phyloP scores from a whole-genome alignment of 2,113 vertebrate genomes.

The Anolis sagrei region DNA sequence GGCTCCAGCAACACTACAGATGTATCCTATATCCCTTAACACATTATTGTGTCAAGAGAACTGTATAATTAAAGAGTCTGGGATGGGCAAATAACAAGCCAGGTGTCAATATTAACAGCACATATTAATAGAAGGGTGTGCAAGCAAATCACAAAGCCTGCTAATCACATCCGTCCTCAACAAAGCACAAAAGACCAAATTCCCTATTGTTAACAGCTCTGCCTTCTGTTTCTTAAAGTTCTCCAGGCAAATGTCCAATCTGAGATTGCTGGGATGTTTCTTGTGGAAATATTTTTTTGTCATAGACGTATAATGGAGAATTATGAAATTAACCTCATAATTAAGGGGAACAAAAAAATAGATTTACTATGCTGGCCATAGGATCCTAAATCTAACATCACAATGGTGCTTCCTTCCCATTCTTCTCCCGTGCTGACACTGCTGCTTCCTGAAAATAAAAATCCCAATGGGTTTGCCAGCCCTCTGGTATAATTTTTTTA shows the following conservation, averaged over 20 bases:
- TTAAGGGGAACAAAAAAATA: neutral
- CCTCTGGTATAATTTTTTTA: no score
- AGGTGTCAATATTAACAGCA: no score
- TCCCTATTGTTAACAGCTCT: neutral
- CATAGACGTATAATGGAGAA: slow-evolving; percentile 27
- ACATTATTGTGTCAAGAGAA: neutral
- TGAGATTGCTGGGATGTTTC: neutral
- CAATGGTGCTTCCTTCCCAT: no score
- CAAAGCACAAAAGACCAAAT: neutral
- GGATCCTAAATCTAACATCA: no score
- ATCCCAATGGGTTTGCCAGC: no score
- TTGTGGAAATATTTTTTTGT: neutral
- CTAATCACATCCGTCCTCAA: neutral
- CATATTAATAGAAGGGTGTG: neutral
- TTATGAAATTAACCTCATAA: slow-evolving; percentile 1
- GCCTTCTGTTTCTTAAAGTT: neutral
- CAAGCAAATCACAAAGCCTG: neutral
- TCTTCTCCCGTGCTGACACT: no score
- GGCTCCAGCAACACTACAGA: neutral
- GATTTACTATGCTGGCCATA: neutral
- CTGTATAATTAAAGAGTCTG: neutral
- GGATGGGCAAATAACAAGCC: no score
- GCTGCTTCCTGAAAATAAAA: no score
- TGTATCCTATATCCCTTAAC: neutral
- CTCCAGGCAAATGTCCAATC: neutral